phyloP scores from a whole-genome alignment of 2,888 invertebrate genomes.

The Drosophila kanekoi region DNA sequence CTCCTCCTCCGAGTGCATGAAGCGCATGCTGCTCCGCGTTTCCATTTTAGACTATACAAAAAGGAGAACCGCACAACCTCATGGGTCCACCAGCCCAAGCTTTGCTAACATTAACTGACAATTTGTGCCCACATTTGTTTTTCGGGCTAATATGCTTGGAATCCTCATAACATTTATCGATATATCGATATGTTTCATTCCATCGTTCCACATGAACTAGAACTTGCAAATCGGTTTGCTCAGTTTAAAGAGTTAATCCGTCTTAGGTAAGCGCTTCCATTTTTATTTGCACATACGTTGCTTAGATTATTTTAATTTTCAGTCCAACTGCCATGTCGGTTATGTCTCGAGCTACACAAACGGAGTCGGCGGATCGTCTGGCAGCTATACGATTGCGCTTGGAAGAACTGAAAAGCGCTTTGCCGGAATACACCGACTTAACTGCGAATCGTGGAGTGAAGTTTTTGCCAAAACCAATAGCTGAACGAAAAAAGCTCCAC shows the following conservation, averaged over 20 bases:
- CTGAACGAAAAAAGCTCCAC: background rate
- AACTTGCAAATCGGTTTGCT: background rate
- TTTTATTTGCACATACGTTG: background rate
- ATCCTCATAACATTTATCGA: background rate
- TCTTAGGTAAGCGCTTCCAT: background rate
- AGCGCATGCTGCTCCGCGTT: constrained; percentile 24
- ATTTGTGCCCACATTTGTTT: constrained; percentile 18
- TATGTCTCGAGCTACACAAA: constrained; percentile 11
- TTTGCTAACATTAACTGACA: background rate
- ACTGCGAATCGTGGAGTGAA: fast-evolving
- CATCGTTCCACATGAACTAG: background rate
- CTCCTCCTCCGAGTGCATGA: constrained; percentile 12
- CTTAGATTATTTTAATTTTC: background rate
- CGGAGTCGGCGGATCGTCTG: background rate
- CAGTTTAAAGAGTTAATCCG: background rate
- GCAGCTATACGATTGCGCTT: constrained; percentile 1
- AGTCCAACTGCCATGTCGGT: background rate
- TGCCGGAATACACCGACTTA: background rate
- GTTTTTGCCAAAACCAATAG: background rate
- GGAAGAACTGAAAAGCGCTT: background rate
- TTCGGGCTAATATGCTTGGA: background rate
- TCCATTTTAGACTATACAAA: constrained; percentile 27
- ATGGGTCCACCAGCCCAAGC: background rate
- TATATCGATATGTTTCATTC: background rate
- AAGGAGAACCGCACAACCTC: background rate